phyloP scores from a whole-genome alignment of 1,140 invertebrate genomes.

The Penaeus japonicus region DNA sequence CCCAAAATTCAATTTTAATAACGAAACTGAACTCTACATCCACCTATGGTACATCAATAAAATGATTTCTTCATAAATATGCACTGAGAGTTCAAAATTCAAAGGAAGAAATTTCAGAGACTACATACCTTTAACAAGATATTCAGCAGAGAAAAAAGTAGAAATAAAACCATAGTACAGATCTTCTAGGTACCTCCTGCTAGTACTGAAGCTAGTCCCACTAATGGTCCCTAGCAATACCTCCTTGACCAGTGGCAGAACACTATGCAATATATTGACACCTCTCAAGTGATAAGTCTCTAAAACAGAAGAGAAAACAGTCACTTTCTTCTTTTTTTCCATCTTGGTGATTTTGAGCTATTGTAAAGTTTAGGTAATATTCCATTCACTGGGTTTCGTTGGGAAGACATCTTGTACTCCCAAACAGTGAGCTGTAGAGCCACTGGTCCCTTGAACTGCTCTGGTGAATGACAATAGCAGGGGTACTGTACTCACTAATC shows the following conservation, averaged over 20 bases:
- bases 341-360: neutral
- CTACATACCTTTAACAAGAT: neutral
- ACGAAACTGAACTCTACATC: too few relatives aligned
- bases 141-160: neutral
- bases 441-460: conserved; percentile 41
- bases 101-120: neutral
- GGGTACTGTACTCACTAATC: conserved; percentile 37
- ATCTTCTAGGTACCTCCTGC: neutral
- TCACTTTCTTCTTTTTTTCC: neutral
- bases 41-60: too few relatives aligned
- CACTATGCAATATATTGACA: neutral
- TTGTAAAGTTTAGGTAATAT: too few relatives aligned
- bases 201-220: neutral
- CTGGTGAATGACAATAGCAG: conserved; percentile 43
- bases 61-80: too few relatives aligned
- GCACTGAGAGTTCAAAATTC: neutral
- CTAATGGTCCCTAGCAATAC: neutral
- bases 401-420: conserved; percentile 19
- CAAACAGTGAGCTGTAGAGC: neutral
- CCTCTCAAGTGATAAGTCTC: too few relatives aligned
- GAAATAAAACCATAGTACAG: neutral
- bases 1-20: too few relatives aligned
- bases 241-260: conserved; percentile 13
- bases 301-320: too few relatives aligned
- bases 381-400: neutral